A percentile compares a stretch with the other conserved stretches of the same genome.
These are phyloP conservation scores for Tetranychus piercei DNA, from an alignment of 2,888 invertebrate species.

Conservation along the genomic window DNA sequence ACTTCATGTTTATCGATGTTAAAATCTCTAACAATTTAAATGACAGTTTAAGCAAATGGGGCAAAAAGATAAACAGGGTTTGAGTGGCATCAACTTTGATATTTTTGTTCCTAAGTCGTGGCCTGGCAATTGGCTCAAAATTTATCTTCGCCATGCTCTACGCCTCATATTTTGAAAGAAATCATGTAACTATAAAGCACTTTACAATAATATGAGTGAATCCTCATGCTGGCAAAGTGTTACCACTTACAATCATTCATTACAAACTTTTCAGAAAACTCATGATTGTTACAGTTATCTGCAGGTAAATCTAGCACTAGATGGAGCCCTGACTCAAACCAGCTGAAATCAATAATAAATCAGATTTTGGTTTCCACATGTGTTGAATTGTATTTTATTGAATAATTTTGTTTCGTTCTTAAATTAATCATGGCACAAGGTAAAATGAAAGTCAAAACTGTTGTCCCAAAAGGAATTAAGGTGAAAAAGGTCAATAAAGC, in stretches of 20 bases:
- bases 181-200: conserved; percentile 57
- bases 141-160: conserved; percentile 55
- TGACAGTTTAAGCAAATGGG: conserved; percentile 53
- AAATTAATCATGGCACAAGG: conserved; percentile 19
- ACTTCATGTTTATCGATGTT: conserved; percentile 86
- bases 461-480: conserved; percentile 15
- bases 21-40: conserved; percentile 76
- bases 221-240: conserved; percentile 17
- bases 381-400: not conserved
- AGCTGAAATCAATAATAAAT: no score
- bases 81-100: conserved; percentile 50
- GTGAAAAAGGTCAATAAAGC: conserved; percentile 7
- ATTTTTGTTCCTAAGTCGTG: no score
- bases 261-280: conserved; percentile 33
- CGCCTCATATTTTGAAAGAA: conserved; percentile 50
- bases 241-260: conserved; percentile 8
- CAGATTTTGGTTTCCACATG: no score
- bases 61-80: conserved; percentile 44
- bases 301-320: no score
- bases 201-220: conserved; percentile 53
- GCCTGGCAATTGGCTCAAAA: conserved; percentile 85
- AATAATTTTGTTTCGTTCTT: not conserved
- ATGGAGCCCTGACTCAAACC: no score
- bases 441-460: conserved; percentile 17
- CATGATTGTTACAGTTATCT: no score